Conservation (phyloP, 2,888 invertebrate species). For the Sesia bembeciformis region DNA sequence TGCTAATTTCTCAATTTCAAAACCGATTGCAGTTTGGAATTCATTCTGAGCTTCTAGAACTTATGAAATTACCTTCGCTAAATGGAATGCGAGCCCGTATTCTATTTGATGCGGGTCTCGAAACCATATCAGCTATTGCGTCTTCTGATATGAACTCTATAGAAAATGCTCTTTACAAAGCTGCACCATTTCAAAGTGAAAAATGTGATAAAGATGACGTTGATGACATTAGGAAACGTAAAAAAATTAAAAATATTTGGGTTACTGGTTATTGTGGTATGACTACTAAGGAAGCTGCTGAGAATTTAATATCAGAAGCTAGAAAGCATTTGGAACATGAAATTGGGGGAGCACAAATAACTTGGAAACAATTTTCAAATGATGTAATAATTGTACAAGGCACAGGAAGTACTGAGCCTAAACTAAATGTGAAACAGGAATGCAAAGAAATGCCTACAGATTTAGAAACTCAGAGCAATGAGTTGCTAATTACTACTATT, state of each 20-base stretch:
- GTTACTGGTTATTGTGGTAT: slow-evolving; percentile 86
- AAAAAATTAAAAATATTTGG: slow-evolving; percentile 81
- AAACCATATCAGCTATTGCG: slow-evolving; percentile 85
- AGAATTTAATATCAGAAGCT: slow-evolving; percentile 84
- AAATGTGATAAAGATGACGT: slow-evolving; percentile 83
- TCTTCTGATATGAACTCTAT: slow-evolving; percentile 79
- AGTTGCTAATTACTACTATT: background rate
- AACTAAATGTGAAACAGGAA: background rate
- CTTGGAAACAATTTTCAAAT: slow-evolving; percentile 69
- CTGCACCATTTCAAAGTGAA: slow-evolving; percentile 89
- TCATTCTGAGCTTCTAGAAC: slow-evolving; percentile 91
- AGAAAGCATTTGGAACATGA: slow-evolving; percentile 81
- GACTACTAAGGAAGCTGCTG: slow-evolving; percentile 87
- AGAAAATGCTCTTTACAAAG: slow-evolving; percentile 84
- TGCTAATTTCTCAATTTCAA: slow-evolving; percentile 94
- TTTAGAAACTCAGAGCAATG: background rate
- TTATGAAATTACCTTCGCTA: slow-evolving; percentile 88
- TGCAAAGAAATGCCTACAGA: background rate
- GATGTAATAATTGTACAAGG: background rate
- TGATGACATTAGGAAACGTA: slow-evolving; percentile 77
- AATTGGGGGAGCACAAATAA: slow-evolving; percentile 81
- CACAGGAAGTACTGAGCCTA: background rate
- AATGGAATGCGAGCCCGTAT: slow-evolving; percentile 90
- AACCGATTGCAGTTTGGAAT: slow-evolving; percentile 95
- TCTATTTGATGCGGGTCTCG: slow-evolving; percentile 86